phyloP scores from a whole-genome alignment of 2,113 vertebrate species.

The Merops nubicus region DNA sequence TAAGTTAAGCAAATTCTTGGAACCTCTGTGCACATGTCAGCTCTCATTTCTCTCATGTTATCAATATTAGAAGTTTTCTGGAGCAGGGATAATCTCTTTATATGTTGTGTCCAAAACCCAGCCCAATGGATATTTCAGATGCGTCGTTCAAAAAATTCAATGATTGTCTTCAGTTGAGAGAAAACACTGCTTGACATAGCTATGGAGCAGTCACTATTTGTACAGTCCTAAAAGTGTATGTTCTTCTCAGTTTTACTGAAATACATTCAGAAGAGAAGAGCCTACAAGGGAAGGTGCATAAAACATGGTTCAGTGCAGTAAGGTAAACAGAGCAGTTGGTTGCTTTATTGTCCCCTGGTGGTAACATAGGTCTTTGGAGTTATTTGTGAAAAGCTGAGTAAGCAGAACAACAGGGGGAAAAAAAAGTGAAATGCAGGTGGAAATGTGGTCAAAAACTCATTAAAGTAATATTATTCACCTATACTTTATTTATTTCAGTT shows the following conservation, averaged over 20 bases:
- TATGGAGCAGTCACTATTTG: neutral
- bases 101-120: neutral
- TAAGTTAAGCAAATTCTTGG: neutral
- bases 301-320: neutral
- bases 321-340: neutral
- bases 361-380: neutral
- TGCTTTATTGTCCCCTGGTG: neutral
- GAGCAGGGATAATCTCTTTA: neutral
- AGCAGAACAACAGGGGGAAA: constrained; percentile 26
- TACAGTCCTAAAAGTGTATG: neutral
- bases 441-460: constrained; percentile 46
- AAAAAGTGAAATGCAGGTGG: neutral
- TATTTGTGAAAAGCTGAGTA: constrained; percentile 39
- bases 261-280: neutral
- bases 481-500: constrained; percentile 59
- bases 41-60: neutral
- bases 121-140: neutral
- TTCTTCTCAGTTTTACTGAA: neutral
- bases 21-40: neutral
- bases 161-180: neutral
- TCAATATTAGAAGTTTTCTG: neutral
- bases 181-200: neutral
- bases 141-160: neutral
- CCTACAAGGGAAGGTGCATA: neutral
- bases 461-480: constrained; percentile 36